Evolutionary conservation across 2,113 vertebrate genomes (phyloP).

Genomic region (Odobenus rosmarus): DNA sequence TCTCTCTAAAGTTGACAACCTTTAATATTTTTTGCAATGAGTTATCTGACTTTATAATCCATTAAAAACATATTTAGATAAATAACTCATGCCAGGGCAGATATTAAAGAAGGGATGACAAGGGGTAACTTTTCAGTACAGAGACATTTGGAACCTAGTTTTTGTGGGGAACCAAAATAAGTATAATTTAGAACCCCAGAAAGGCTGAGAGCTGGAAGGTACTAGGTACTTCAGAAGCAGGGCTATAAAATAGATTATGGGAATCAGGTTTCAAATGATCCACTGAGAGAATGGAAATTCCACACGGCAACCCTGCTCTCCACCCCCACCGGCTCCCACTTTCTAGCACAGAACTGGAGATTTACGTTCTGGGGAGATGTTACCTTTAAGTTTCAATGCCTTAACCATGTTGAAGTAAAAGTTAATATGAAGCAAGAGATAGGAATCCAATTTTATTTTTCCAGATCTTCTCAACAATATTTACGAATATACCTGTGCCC

Average conservation of each 20-base stretch:
- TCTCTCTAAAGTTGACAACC: background rate
- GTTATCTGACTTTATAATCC: background rate
- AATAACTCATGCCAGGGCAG: background rate
- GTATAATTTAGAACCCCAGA: background rate
- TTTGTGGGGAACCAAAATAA: background rate
- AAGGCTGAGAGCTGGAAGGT: background rate
- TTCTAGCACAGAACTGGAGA: background rate
- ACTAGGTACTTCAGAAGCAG: too few species aligned
- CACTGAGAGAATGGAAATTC: background rate
- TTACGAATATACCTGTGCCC: background rate
- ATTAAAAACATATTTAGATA: background rate
- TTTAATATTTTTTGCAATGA: background rate
- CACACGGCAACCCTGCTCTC: fast-evolving
- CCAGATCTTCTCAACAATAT: background rate
- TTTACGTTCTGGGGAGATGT: background rate
- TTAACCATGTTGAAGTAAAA: background rate
- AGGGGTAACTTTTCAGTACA: background rate
- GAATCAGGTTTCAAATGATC: background rate
- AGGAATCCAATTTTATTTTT: background rate
- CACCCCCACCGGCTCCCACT: background rate
- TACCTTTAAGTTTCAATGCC: background rate
- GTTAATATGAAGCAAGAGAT: background rate
- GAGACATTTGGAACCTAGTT: background rate
- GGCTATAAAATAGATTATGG: background rate
- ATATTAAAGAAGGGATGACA: background rate